A percentile compares a stretch with the other conserved stretches of the same genome.
phyloP scores from a whole-genome alignment of 2,888 invertebrate genomes.

The Yponomeuta plumbellus region DNA sequence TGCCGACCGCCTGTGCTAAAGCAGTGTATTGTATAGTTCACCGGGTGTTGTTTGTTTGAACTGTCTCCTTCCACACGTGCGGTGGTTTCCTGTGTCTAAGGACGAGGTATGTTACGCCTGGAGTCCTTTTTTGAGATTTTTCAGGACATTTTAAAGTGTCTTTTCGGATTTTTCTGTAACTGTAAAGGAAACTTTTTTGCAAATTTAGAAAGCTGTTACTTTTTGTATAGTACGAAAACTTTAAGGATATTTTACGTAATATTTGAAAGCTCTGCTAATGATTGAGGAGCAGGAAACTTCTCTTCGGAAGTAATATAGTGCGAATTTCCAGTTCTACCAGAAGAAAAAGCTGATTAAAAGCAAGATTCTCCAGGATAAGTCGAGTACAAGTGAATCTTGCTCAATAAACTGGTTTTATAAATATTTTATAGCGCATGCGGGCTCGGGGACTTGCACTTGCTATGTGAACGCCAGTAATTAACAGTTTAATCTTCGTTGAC shows the following conservation, averaged over 20 bases:
- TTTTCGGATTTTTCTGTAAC: not conserved
- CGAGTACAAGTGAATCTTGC: conserved; percentile 42
- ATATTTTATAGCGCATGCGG: conserved; percentile 45
- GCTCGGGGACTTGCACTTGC: not conserved
- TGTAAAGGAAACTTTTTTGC: not conserved
- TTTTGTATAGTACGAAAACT: not conserved
- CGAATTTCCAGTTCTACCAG: not conserved
- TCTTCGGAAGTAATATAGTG: not conserved
- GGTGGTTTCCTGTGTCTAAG: conserved; percentile 33
- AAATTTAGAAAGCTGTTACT: conserved; percentile 3
- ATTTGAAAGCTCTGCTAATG: not conserved
- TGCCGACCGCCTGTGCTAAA: conserved; percentile 66
- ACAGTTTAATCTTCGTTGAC: conserved; percentile 14
- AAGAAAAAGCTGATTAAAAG: conserved; percentile 9
- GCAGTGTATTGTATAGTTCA: conserved; percentile 73
- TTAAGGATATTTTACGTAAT: not conserved
- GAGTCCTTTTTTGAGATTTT: conserved; percentile 11
- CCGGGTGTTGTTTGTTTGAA: conserved; percentile 72
- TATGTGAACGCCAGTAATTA: conserved; percentile 13
- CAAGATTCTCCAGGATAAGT: conserved; percentile 17
- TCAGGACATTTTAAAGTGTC: conserved; percentile 4
- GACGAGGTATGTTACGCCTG: conserved; percentile 46
- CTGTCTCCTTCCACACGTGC: conserved; percentile 50
- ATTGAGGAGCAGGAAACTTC: not conserved
- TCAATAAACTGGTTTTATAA: conserved; percentile 62